Conservation (phyloP, 2,113 vertebrate genomes). For the Mastomys coucha region DNA sequence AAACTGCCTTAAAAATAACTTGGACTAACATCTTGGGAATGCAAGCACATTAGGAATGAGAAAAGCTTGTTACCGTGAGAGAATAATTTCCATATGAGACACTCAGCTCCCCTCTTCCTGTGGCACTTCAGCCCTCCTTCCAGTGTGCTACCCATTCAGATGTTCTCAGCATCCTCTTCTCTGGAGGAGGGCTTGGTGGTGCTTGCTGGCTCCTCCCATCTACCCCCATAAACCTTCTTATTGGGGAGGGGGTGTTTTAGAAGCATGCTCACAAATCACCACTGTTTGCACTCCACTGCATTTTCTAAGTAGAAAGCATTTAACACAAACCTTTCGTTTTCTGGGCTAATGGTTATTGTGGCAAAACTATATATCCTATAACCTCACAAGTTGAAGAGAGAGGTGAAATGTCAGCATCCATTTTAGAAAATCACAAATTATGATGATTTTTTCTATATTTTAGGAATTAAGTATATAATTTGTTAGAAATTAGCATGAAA, state of each 20-base stretch:
- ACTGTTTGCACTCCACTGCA: neutral
- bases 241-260: neutral
- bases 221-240: neutral
- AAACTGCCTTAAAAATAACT: slow-evolving; percentile 54
- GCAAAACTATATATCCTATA: slow-evolving; percentile 5
- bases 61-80: neutral
- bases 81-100: neutral
- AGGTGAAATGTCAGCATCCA: neutral
- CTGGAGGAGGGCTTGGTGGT: neutral
- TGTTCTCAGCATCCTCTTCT: neutral
- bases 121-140: neutral
- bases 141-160: fast-evolving
- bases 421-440: slow-evolving; percentile 18
- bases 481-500: neutral
- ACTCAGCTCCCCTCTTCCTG: neutral
- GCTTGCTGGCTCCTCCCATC: neutral
- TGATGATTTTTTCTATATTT: neutral
- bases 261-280: neutral
- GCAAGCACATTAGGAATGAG: slow-evolving; percentile 43
- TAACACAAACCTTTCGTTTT: slow-evolving; percentile 34
- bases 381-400: neutral
- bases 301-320: slow-evolving; percentile 2
- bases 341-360: neutral
- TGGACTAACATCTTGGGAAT: slow-evolving; percentile 37
- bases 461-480: slow-evolving; percentile 40